Evolutionary conservation across 2,113 vertebrate genomes (phyloP).

Genomic region (Corythornis madagascariensis): DNA sequence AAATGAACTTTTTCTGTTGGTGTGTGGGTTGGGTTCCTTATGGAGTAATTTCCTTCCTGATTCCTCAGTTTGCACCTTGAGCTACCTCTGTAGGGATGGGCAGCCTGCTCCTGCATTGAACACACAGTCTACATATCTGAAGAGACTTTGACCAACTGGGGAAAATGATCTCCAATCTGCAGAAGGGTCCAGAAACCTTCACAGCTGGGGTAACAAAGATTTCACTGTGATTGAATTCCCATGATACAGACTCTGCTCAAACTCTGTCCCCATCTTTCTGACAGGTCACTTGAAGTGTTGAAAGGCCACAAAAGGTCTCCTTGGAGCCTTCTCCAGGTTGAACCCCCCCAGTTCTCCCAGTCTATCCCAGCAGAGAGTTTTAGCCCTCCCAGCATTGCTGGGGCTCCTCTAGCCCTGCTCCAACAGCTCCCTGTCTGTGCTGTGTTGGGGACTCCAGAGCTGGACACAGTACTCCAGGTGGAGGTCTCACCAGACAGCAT

Average conservation of each 20-base stretch:
- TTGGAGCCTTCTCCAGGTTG: neutral
- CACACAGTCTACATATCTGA: neutral
- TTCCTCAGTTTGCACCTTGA: neutral
- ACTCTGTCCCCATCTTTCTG: neutral
- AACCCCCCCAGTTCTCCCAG: neutral
- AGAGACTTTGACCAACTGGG: neutral
- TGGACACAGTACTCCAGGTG: neutral
- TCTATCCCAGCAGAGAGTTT: neutral
- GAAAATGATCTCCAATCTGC: neutral
- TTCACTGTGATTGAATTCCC: accelerated
- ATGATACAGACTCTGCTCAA: neutral
- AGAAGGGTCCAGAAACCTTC: neutral
- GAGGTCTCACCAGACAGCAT: neutral
- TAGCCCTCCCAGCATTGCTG: neutral
- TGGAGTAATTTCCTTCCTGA: neutral
- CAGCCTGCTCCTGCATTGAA: neutral
- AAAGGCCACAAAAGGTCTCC: neutral
- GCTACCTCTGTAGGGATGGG: neutral
- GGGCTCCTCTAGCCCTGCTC: neutral
- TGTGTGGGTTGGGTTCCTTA: neutral
- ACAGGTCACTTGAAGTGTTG: neutral
- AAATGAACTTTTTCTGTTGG: neutral
- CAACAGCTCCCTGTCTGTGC: neutral
- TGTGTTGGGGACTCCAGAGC: neutral
- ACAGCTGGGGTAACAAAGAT: neutral